Evolutionary conservation across 2,113 vertebrate genomes (phyloP), one percentile per base, ranked within the genome.

Genomic region (Dryoscopus gambensis): DNA sequence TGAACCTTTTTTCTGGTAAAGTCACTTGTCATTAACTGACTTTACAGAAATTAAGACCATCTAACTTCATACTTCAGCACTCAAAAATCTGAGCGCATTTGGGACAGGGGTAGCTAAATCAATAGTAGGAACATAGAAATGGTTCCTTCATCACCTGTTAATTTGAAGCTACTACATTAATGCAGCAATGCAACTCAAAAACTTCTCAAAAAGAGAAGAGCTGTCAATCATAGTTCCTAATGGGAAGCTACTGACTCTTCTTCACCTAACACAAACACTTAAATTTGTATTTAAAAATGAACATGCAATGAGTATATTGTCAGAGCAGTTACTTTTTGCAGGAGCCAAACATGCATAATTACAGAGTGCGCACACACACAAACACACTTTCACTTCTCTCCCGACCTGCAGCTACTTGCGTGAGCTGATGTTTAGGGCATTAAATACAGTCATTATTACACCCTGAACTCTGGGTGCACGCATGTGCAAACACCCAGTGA

Each of bases 301-400:
- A 55, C n/a, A 50, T 3, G 23, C 69, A 75, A n/a, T 13, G 28
- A 76, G 76, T 28, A 50, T 47, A 55, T 84, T 93, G 47, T 93
- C 22, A 3, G 77, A 84, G 65, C 33, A 71, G 87, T 27, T 49
- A 30, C 76, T 78, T 83, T 62, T 59, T 71, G 49, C 23, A 68
- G 49, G 44, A 96, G 70, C 69, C 53, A 47, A 91, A 86, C 37
- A 30, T 1, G 1, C 4, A 6, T 63, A 90, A 87, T 77, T 49
- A 74, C 55, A 71, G 87, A 42, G 60, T 15, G 47, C 9, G 10
- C 87, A 69, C 53, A 37, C 39, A 65, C 87, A 84, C n/a, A n/a
- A n/a, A n/a, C 23, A 80, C 87, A 84, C 77, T 92, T 95, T 95
- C 91, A 87, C 91, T 95, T 95, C 83, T 93, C 83, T 63, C 64